Evolutionary conservation across 2,888 invertebrate species (phyloP), one percentile per base, ranked within the genome.

Genomic region (Craniophora ligustri): DNA sequence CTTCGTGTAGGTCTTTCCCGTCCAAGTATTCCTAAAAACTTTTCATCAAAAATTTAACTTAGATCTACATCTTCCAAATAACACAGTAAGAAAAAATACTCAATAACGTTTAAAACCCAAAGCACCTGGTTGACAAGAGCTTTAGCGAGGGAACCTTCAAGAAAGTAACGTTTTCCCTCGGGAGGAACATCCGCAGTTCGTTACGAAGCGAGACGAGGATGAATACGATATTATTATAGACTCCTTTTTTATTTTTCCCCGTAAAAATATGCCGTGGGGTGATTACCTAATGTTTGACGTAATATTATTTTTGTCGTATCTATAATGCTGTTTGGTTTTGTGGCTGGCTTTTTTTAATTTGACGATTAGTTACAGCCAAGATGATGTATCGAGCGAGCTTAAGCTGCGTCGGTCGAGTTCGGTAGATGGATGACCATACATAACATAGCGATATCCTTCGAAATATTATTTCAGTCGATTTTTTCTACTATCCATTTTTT

Each of bases 21-120:
- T n/a, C n/a, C n/a, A n/a, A n/a, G n/a, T n/a, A n/a, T n/a, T n/a
- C n/a, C n/a, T n/a, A n/a, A n/a, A n/a, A n/a, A n/a, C n/a, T n/a
- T n/a, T n/a, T n/a, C n/a, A n/a, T n/a, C n/a, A n/a, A n/a, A n/a
- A n/a, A n/a, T n/a, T n/a, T n/a, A n/a, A n/a, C n/a, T n/a, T n/a
- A n/a, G 19, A 31, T 26, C 13, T 40, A 15, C 32, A 8, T 30
- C 26, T 42, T 67, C 16, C n/a, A 10, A 39, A 67, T 46, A 50
- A 67, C 30, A 34, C 30, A 13, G 18, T 8, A 19, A 13, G 26
- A 14, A 36, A 49, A 57, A 51, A 66, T 46, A 49, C 30, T 26
- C 31, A 46, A 62, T 57, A 67, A 49, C 62, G 38, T 53, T 71
- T 67, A 67, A 72, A 67, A 47, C 48, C 63, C 44, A 67, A 62